Evolutionary conservation across 1,140 invertebrate species (phyloP).

Genomic region (Zaprionus taronus): DNA sequence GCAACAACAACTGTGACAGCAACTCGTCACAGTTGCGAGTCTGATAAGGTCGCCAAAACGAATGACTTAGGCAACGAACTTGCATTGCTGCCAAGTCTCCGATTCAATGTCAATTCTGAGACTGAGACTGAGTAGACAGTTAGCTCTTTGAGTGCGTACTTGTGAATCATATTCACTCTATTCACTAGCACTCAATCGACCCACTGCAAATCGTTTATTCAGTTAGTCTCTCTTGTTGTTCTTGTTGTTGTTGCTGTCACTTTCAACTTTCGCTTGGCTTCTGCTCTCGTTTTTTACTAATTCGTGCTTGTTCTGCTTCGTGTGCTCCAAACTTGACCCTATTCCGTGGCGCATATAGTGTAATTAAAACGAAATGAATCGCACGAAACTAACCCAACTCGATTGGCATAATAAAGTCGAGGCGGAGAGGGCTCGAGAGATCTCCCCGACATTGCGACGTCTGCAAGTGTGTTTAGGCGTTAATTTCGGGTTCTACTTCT

Average conservation of each 20-base stretch:
- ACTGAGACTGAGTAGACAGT: not conserved
- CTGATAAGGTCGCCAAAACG: constrained; percentile 62
- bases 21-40: constrained; percentile 43
- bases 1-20: constrained; percentile 4
- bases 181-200: constrained; percentile 1
- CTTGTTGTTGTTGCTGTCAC: constrained; percentile 56
- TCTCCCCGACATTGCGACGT: not conserved
- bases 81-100: constrained; percentile 45
- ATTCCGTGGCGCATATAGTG: constrained; percentile 40
- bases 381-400: constrained; percentile 55
- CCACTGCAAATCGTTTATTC: constrained; percentile 10
- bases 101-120: constrained; percentile 41
- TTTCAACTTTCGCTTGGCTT: constrained; percentile 73
- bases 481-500: constrained; percentile 70
- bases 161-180: not conserved
- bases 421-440: constrained; percentile 8
- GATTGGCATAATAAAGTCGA: constrained; percentile 63
- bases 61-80: constrained; percentile 76
- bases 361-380: constrained; percentile 71
- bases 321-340: constrained; percentile 48
- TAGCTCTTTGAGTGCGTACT: not conserved
- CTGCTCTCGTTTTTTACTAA: constrained; percentile 51
- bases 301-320: constrained; percentile 40
- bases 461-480: constrained; percentile 67
- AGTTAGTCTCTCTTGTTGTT: not conserved